phyloP scores from a whole-genome alignment of 2,888 invertebrate species.

The Heliconius ismenius region DNA sequence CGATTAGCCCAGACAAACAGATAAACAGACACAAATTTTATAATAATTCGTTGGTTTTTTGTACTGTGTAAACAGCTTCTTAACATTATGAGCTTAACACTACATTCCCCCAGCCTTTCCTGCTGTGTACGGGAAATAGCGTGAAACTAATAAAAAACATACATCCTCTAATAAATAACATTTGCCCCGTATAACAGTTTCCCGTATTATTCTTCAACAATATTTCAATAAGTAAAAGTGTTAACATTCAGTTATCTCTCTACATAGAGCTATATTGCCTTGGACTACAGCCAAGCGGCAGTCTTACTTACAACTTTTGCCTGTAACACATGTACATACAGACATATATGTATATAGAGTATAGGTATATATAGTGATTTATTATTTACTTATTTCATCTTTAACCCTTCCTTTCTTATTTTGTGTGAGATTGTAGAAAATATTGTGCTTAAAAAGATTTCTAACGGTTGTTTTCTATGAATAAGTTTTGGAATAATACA shows the following conservation, averaged over 20 bases:
- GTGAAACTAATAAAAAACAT: not conserved
- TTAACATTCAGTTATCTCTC: constrained; percentile 17
- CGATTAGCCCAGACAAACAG: too few relatives aligned
- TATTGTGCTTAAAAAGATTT: not conserved
- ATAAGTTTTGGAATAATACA: too few relatives aligned
- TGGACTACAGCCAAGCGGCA: constrained; percentile 12
- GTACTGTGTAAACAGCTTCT: too few relatives aligned
- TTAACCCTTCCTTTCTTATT: not conserved
- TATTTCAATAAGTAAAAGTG: constrained; percentile 21
- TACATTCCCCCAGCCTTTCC: too few relatives aligned
- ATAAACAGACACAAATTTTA: too few relatives aligned
- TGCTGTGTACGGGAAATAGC: not conserved
- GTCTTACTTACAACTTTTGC: constrained; percentile 19
- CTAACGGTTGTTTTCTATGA: not conserved
- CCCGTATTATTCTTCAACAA: not conserved
- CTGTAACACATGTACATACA: constrained; percentile 36
- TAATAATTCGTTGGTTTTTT: too few relatives aligned
- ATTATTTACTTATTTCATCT: constrained; percentile 18
- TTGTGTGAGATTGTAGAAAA: not conserved
- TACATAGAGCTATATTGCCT: constrained; percentile 14
- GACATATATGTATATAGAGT: not conserved
- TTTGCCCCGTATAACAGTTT: not conserved
- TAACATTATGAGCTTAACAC: too few relatives aligned
- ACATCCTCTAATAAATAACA: not conserved
- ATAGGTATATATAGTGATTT: constrained; percentile 19